These are phyloP conservation scores for Aphis craccivora DNA, from an alignment of 1,140 invertebrate genomes.

Conservation along the genomic window DNA sequence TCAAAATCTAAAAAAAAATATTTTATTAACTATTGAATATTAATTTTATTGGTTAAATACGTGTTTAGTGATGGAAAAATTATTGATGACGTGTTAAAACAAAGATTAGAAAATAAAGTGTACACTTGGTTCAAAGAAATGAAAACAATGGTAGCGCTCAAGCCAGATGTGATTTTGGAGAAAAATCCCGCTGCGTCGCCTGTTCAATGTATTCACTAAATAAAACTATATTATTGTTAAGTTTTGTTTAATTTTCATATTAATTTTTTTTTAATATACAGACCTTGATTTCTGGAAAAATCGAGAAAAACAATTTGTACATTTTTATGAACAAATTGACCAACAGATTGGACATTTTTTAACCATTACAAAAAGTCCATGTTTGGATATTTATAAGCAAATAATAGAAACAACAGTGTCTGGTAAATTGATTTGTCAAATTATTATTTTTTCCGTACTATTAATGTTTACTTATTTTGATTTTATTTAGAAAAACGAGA, in stretches of 20 bases:
- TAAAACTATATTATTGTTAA: not conserved
- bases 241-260: not conserved
- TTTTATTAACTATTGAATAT: not conserved
- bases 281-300: constrained; percentile 68
- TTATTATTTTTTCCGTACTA: not conserved
- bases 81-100: constrained; percentile 18
- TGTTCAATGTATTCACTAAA: not conserved
- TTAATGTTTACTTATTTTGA: not conserved
- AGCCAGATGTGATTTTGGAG: not conserved
- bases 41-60: not conserved
- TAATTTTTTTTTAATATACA: not conserved
- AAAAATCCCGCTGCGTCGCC: constrained; percentile 13
- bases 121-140: constrained; percentile 23
- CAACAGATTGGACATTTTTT: constrained; percentile 73
- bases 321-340: constrained; percentile 72
- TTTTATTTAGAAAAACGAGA: constrained; percentile 38
- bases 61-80: constrained; percentile 44
- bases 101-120: constrained; percentile 26
- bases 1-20: not conserved
- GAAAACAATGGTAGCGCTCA: not conserved
- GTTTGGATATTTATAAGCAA: constrained; percentile 15
- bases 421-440: not conserved
- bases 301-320: constrained; percentile 74
- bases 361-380: not conserved
- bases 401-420: not conserved